Base-by-base conservation (phyloP, 2,888 invertebrate genomes). In the Parasteatoda lunata region DNA sequence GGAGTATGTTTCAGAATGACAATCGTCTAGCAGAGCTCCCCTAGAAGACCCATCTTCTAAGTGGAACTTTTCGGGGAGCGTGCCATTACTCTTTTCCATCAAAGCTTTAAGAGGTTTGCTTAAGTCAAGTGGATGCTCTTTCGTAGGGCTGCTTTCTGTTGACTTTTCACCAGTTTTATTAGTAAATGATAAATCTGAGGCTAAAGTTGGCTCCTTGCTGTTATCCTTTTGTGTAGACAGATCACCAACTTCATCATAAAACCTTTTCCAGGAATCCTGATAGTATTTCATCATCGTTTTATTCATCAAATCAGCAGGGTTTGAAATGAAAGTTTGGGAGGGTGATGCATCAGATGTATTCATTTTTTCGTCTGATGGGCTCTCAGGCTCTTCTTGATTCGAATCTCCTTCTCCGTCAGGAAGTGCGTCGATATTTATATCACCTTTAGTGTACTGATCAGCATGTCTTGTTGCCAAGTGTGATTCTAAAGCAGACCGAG, bases 391-490 rank as follows among this genome's bases (percentile, higher is more conserved):
- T 76, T 86, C 86, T 52, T 75, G 77, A 64, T 88, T 86, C 3
- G 89, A 87, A 76, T 89, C 87, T 13, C 79, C 77, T 51, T 90
- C 89, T 45, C 89, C 97, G 92, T 98, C 97, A 3, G 98, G 98
- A 90, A 98, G 94, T 88, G 96, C 95, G 91, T 98, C 98, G 88
- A 98, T 96, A 92, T 97, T 97, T 82, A 98, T 96, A 92, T 97
- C 97, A 59, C 97, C 96, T 90, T 96, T 94, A 11, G 96, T 95
- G 92, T 96, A 96, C 91, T 97, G 97, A 91, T 98, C 97, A 9
- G 97, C 95, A 92, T 98, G 98, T 92, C 97, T 97, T 75, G 97
- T 96, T 90, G 96, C 96, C 90, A 98, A 93, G 93, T 98, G 98
- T 88, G 97, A 97, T 92, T 97, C 97, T 82, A 98, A 93, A 49